Evolutionary conservation across 2,888 invertebrate genomes (phyloP).

Genomic region (Hirudinaria manillensis): DNA sequence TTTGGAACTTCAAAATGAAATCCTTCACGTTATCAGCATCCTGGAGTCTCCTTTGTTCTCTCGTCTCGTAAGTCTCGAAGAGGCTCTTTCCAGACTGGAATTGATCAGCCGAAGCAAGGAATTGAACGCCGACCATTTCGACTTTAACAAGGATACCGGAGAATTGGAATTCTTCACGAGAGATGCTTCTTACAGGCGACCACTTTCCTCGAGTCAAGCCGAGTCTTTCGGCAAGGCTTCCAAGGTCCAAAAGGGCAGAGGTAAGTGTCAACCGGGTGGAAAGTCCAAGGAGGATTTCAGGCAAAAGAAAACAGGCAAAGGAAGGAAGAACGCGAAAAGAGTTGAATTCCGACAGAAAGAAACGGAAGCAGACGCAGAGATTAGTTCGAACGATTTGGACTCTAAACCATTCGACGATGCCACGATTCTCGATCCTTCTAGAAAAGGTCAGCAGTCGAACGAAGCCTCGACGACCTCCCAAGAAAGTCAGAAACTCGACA

Average conservation of each 20-base stretch:
- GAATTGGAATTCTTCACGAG: conserved; percentile 21
- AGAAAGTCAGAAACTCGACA: background rate
- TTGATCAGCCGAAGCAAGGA: conserved; percentile 12
- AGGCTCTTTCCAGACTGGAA: conserved; percentile 19
- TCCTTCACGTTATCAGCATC: conserved; percentile 20
- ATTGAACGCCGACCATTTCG: conserved; percentile 19
- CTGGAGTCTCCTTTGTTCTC: conserved; percentile 32
- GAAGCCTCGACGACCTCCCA: background rate
- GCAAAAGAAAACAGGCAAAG: conserved; percentile 1
- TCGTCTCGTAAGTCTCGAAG: conserved; percentile 27
- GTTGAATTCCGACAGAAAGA: background rate
- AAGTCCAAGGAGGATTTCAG: background rate
- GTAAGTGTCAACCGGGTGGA: too few relatives aligned
- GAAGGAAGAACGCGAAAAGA: background rate
- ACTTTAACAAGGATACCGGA: conserved; percentile 23
- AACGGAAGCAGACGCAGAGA: background rate
- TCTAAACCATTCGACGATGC: background rate
- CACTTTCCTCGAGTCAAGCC: background rate
- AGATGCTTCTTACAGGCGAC: conserved; percentile 12
- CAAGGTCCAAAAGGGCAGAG: background rate
- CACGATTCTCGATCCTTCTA: background rate
- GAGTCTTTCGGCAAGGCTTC: conserved; percentile 8
- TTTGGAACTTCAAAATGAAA: conserved; percentile 3
- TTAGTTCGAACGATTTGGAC: background rate
- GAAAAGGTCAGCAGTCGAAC: background rate